A percentile compares a stretch with the other conserved stretches of the same genome.
These are phyloP conservation scores for Cavia porcellus DNA, from an alignment of 2,113 vertebrate genomes.

Conservation along the genomic window DNA sequence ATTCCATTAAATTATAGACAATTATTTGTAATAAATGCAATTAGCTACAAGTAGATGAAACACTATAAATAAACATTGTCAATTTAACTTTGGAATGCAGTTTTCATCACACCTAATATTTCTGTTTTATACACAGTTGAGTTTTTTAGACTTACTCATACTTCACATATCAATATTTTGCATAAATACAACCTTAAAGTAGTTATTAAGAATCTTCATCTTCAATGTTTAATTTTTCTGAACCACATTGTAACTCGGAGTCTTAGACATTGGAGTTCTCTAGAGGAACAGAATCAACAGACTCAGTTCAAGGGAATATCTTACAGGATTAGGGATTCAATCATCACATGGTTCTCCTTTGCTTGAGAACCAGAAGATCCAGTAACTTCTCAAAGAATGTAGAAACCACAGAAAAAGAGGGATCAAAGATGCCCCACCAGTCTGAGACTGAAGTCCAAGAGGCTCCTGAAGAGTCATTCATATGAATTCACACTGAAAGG, in stretches of 20 bases:
- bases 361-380: neutral
- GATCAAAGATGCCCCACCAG: neutral
- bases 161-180: neutral
- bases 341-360: neutral
- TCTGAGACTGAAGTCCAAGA: neutral
- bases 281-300: neutral
- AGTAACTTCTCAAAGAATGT: neutral
- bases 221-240: neutral
- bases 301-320: neutral
- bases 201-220: neutral
- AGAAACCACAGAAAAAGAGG: neutral
- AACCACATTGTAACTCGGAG: neutral
- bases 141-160: neutral
- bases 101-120: neutral
- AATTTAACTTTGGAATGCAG: neutral
- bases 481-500: neutral
- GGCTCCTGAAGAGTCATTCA: neutral
- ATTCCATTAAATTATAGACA: neutral
- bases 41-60: neutral
- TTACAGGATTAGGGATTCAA: neutral
- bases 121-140: neutral
- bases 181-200: neutral
- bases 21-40: neutral
- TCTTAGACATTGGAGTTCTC: neutral
- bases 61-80: neutral